These are phyloP conservation scores for Deroptyus accipitrinus DNA, from an alignment of 2,113 vertebrate genomes.

Conservation along the genomic window DNA sequence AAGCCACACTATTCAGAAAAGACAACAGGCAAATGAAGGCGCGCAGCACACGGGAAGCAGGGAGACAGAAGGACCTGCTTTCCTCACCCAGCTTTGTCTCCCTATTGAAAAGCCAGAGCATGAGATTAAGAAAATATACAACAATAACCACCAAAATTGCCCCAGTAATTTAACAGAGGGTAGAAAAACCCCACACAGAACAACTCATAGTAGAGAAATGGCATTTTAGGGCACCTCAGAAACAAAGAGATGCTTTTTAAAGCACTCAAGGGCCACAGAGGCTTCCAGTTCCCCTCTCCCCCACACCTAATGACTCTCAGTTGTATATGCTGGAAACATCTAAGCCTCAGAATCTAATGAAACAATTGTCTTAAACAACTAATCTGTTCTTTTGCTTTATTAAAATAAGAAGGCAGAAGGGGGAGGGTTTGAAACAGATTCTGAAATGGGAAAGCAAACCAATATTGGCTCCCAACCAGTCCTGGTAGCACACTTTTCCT, in stretches of 20 bases:
- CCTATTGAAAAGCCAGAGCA: not conserved
- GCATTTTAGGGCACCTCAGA: not conserved
- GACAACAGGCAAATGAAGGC: not conserved
- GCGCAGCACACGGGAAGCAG: not conserved
- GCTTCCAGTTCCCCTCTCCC: not conserved
- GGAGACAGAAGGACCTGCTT: not conserved
- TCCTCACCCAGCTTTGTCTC: not conserved
- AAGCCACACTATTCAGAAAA: not conserved
- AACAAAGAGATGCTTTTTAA: slow-evolving; percentile 60
- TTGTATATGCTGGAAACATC: not conserved
- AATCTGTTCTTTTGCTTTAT: not conserved
- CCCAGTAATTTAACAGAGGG: not conserved
- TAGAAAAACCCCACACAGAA: not conserved
- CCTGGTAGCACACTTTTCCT: not conserved
- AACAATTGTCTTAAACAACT: not conserved
- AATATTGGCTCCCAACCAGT: not conserved
- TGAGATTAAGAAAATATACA: not conserved
- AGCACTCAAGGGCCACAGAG: not conserved
- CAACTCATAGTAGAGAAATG: not conserved
- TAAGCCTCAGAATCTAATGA: not conserved
- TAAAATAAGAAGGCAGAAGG: not conserved
- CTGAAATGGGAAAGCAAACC: not conserved
- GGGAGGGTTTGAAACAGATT: not conserved
- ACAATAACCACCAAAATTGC: not conserved
- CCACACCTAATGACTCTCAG: slow-evolving; percentile 8